Conservation (phyloP, 2,797 vertebrate genomes). For the Takifugu rubripes region DNA sequence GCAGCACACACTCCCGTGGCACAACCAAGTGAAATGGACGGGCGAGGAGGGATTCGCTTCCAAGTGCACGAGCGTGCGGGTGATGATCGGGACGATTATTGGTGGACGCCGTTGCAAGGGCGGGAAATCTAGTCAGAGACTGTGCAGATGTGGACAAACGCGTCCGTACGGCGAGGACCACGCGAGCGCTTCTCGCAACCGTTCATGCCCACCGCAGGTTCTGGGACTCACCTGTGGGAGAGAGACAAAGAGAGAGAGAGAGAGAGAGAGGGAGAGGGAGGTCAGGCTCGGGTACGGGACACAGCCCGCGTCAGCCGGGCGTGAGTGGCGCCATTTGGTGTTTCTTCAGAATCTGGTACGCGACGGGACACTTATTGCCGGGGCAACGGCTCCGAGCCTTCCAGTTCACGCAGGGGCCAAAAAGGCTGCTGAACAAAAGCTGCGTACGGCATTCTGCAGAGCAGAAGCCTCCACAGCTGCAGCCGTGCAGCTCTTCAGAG, state of each 20-base stretch:
- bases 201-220: conserved; percentile 9
- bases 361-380: too few species aligned
- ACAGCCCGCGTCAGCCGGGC: too few species aligned
- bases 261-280: conserved; percentile 1
- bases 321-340: too few species aligned
- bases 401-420: too few species aligned
- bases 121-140: conserved; percentile 29
- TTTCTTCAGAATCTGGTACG: too few species aligned
- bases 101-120: conserved; percentile 2
- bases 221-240: conserved; percentile 60
- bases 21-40: conserved; percentile 56
- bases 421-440: too few species aligned
- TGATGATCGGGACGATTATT: conserved; percentile 40
- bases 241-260: conserved; percentile 2
- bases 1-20: conserved; percentile 59
- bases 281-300: conserved; percentile 13
- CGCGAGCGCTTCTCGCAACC: conserved; percentile 22
- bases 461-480: too few species aligned
- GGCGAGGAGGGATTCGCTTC: conserved; percentile 66
- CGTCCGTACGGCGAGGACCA: conserved; percentile 37
- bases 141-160: conserved; percentile 2
- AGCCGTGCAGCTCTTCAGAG: too few species aligned
- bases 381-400: too few species aligned
- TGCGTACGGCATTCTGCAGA: too few species aligned
- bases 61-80: conserved; percentile 50